Conservation (phyloP, 2,113 vertebrate species). For the Cyprinus carpio region DNA sequence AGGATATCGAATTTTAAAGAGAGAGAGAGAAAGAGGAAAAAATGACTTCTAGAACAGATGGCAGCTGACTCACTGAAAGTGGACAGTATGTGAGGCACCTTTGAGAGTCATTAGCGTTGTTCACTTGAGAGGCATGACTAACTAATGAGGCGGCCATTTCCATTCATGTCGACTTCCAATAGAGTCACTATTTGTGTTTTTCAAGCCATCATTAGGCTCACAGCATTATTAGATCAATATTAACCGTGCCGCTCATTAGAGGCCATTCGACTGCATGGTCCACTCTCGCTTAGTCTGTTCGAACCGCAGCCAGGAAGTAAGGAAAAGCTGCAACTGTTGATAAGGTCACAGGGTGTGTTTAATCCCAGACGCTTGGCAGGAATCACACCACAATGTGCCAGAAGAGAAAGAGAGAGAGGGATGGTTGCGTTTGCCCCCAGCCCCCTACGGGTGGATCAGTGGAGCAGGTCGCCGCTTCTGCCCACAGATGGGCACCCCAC, state of each 20-base stretch:
- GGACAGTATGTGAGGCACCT: slow-evolving; percentile 1
- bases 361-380: slow-evolving; percentile 34
- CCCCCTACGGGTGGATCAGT: slow-evolving; percentile 9
- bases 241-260: slow-evolving; percentile 39
- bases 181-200: slow-evolving; percentile 31
- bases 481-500: slow-evolving; percentile 25
- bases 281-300: not conserved
- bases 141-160: slow-evolving; percentile 31
- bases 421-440: not conserved
- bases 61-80: slow-evolving; percentile 17
- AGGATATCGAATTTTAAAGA: not conserved
- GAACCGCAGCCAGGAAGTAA: not conserved
- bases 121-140: slow-evolving; percentile 43
- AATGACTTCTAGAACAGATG: not conserved
- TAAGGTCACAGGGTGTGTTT: slow-evolving; percentile 42
- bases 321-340: slow-evolving; percentile 34
- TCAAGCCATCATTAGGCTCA: slow-evolving; percentile 22
- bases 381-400: not conserved
- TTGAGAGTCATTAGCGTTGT: slow-evolving; percentile 25
- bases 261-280: not conserved
- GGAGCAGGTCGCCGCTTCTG: not conserved
- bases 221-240: slow-evolving; percentile 29
- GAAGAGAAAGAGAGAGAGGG: slow-evolving; percentile 5
- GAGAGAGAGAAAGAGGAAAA: not conserved
- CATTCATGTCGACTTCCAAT: slow-evolving; percentile 18